A percentile compares a stretch with the other conserved stretches of the same genome.
Conservation (phyloP, 2,888 invertebrate species). For the Griposia aprilina region DNA sequence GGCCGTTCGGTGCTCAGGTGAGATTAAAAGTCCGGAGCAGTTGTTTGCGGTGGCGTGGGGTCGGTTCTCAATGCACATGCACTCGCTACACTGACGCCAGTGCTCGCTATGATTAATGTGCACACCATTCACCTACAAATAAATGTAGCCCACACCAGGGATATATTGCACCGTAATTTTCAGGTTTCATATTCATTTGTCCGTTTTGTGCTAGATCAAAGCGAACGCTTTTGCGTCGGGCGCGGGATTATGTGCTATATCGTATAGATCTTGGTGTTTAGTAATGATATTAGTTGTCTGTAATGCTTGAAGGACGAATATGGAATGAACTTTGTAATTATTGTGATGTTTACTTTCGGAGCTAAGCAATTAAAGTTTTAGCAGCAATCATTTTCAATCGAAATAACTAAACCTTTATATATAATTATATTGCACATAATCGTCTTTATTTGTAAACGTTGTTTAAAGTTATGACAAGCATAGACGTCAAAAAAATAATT, state of each 20-base stretch:
- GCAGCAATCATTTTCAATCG: neutral
- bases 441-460: neutral
- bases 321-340: neutral
- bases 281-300: slow-evolving; percentile 23
- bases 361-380: neutral
- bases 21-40: slow-evolving; percentile 87
- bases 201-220: slow-evolving; percentile 79
- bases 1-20: slow-evolving; percentile 77
- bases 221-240: slow-evolving; percentile 60
- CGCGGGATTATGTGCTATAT: slow-evolving; percentile 53
- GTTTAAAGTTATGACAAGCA: neutral
- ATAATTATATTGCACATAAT: neutral
- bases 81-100: slow-evolving; percentile 75
- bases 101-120: slow-evolving; percentile 83
- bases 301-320: neutral
- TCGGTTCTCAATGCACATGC: slow-evolving; percentile 80
- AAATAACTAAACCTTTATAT: neutral
- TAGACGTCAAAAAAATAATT: neutral
- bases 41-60: slow-evolving; percentile 81
- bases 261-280: slow-evolving; percentile 47
- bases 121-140: slow-evolving; percentile 80
- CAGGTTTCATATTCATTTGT: slow-evolving; percentile 82
- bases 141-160: slow-evolving; percentile 75
- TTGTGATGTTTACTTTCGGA: neutral
- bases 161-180: slow-evolving; percentile 82